Evolutionary conservation across 2,888 invertebrate genomes (phyloP).

Genomic region (Lypha dubia): DNA sequence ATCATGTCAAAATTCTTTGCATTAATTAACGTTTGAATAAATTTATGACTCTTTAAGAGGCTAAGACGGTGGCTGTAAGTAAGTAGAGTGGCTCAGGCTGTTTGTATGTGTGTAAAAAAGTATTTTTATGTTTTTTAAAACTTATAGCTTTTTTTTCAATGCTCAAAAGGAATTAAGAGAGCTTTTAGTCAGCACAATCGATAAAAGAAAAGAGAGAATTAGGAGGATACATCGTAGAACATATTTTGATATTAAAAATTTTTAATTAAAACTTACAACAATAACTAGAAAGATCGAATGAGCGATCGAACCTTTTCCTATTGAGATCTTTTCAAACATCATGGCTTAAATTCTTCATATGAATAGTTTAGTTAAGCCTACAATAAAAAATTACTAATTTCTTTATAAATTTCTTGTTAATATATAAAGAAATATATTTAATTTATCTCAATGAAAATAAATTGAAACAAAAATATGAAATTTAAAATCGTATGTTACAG

Average conservation of each 20-base stretch:
- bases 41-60: not conserved
- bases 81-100: not conserved
- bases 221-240: too few relatives aligned
- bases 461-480: constrained; percentile 24
- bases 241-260: too few relatives aligned
- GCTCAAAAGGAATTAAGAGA: constrained; percentile 2
- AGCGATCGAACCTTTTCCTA: too few relatives aligned
- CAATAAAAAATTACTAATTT: too few relatives aligned
- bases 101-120: not conserved
- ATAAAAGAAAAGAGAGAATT: not conserved
- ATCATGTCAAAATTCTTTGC: constrained; percentile 62
- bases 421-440: too few relatives aligned
- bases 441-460: constrained; percentile 15
- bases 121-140: not conserved
- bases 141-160: not conserved
- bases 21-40: constrained; percentile 73
- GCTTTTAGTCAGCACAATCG: too few relatives aligned
- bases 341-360: too few relatives aligned
- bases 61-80: not conserved
- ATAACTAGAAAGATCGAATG: too few relatives aligned
- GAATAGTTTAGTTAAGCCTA: too few relatives aligned
- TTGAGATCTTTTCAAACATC: too few relatives aligned
- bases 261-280: too few relatives aligned
- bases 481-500: not conserved
- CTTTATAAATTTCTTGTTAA: too few relatives aligned